Percentiles rank a stretch among this genome's conserved stretches.
These are phyloP conservation scores for Tetheella fluctuosa DNA, from an alignment of 2,888 invertebrate genomes.

Conservation along the genomic window DNA sequence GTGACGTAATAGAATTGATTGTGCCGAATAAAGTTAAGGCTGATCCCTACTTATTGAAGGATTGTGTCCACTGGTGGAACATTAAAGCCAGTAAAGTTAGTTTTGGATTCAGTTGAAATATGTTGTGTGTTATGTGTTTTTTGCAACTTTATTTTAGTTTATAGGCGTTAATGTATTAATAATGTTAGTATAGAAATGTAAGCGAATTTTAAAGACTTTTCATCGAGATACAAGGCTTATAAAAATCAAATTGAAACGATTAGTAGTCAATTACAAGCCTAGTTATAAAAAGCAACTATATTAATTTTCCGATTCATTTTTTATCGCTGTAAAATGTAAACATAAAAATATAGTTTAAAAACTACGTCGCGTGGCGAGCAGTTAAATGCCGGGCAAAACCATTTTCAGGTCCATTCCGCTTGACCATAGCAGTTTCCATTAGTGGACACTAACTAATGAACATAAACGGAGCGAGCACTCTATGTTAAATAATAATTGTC, in stretches of 20 bases:
- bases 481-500: slow-evolving; percentile 31
- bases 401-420: slow-evolving; percentile 61
- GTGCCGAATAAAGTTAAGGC: slow-evolving; percentile 31
- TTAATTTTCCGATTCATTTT: neutral
- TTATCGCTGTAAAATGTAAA: neutral
- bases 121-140: neutral
- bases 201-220: no score
- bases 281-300: no score
- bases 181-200: no score
- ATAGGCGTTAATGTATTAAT: no score
- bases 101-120: neutral
- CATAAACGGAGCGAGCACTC: slow-evolving; percentile 60
- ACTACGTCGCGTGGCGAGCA: slow-evolving; percentile 42
- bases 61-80: slow-evolving; percentile 21
- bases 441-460: slow-evolving; percentile 75
- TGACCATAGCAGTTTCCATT: slow-evolving; percentile 68
- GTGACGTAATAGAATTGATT: slow-evolving; percentile 26
- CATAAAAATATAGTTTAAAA: neutral
- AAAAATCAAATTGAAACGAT: no score
- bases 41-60: slow-evolving; percentile 30
- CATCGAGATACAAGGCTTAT: no score
- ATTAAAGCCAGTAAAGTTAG: neutral
- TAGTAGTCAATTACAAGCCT: no score
- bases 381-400: slow-evolving; percentile 59
- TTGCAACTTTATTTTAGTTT: no score